Percentiles rank a stretch among this genome's conserved stretches.
phyloP scores from a whole-genome alignment of 2,888 invertebrate species.

The Sthenelais limicola region DNA sequence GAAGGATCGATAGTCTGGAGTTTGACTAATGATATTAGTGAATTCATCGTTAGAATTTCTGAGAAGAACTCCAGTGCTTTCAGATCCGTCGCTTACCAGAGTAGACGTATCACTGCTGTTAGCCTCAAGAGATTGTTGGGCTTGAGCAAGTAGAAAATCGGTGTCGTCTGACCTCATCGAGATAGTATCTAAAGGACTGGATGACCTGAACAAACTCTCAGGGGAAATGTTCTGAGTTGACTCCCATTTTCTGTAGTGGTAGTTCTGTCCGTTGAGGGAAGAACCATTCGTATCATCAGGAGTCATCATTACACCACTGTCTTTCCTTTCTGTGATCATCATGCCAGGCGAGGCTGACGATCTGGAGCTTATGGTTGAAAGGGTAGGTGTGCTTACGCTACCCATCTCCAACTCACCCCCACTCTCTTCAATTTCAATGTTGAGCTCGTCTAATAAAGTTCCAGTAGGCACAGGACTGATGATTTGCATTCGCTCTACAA shows the following conservation, averaged over 20 bases:
- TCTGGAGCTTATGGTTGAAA: not conserved
- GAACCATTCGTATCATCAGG: not conserved
- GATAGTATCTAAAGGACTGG: no score
- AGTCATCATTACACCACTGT: slow-evolving; percentile 7
- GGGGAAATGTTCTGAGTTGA: no score
- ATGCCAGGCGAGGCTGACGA: not conserved
- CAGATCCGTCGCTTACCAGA: not conserved
- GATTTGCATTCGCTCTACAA: slow-evolving; percentile 42
- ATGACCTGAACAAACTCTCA: no score
- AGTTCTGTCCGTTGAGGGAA: no score
- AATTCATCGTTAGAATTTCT: no score
- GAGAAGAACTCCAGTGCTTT: not conserved
- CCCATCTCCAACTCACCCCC: not conserved
- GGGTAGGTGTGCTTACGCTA: not conserved
- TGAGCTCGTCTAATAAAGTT: not conserved
- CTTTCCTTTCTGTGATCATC: slow-evolving; percentile 2
- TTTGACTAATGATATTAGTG: no score
- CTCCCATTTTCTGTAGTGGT: no score
- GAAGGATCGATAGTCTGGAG: no score
- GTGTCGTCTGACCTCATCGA: no score
- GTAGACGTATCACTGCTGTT: not conserved
- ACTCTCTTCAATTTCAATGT: no score
- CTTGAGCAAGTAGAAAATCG: no score
- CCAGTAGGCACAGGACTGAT: slow-evolving; percentile 7
- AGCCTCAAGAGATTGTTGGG: no score